Base-by-base conservation (phyloP, 1,140 invertebrate species). In the Drosophila orena region DNA sequence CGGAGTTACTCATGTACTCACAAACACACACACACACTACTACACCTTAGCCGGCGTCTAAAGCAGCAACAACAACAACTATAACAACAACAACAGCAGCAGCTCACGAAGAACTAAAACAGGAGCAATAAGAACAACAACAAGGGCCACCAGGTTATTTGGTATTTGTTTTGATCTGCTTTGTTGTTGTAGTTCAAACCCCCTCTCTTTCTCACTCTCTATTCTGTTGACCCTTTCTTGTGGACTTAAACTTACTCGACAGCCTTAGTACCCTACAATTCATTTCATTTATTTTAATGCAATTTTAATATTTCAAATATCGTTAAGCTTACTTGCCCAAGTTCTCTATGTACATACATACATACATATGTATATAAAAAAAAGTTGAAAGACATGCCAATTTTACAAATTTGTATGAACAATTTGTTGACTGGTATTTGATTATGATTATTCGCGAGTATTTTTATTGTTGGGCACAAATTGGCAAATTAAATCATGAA, bases 1-100 rank as follows among this genome's bases (percentile, higher is more conserved):
- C 22, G 43, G 46, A 38, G 66, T 83, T 88, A 79, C 81, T 88
- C 83, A 81, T 70, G 24, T 24, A 24, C 24, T 4, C 24, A 24
- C 24, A 24, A 22, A 24, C 8, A 17, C n/a, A 15, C 40, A 81
- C 81, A 71, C 79, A 83, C 60, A 59, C 54, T 15, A 27, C 15
- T 30, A 53, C 64, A 61, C 38, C 38, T 57, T 44, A 40, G 52
- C 38, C 70, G 35, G 59, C 37, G 54, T 40, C 14, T 40, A 61
- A 17, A 42, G 27, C 15, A 38, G 38, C 12, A 37, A 22, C 1
- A 54, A 22, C 4, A 54, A 38, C 10, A 54, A 34, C 24, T n/a
- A n/a, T n/a, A 37, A 22, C 1, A 54, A 22, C 4, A 54, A 38
- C 10, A 54, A 34, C 24, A 53, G 15, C 15, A 61, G 40, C 3